A percentile compares a stretch with the other conserved stretches of the same genome.
Conservation (phyloP, 2,797 vertebrate species). For the Neosilurus mollespiculum region DNA sequence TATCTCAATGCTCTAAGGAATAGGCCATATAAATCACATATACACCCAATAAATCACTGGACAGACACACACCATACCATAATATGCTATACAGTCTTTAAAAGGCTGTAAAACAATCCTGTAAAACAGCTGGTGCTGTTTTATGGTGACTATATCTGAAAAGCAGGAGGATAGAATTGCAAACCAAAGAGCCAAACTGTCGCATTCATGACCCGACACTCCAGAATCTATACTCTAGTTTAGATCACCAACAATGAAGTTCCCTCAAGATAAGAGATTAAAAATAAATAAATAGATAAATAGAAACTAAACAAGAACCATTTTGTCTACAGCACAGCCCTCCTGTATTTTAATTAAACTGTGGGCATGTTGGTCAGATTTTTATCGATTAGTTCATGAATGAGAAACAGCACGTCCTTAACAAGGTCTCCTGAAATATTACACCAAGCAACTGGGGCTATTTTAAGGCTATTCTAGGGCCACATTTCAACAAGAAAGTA, state of each 20-base stretch:
- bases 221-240: slow-evolving; percentile 26
- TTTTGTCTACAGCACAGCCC: no score
- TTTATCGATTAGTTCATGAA: not conserved
- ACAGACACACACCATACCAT: not conserved
- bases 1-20: not conserved
- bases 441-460: slow-evolving; percentile 54
- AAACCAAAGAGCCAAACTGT: slow-evolving; percentile 34
- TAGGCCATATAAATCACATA: not conserved
- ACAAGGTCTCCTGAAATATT: slow-evolving; percentile 50
- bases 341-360: not conserved
- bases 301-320: not conserved
- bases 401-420: slow-evolving; percentile 37
- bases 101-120: not conserved
- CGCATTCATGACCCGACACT: not conserved
- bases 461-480: slow-evolving; percentile 45
- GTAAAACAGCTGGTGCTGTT: not conserved
- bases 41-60: not conserved
- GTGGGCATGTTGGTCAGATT: not conserved
- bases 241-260: no score
- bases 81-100: not conserved
- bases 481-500: slow-evolving; percentile 47
- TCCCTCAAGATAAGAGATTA: no score
- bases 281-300: not conserved
- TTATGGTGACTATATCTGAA: slow-evolving; percentile 4
- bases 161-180: slow-evolving; percentile 33